Evolutionary conservation across 1,140 invertebrate species (phyloP).

Genomic region (Drosophila jambulina): DNA sequence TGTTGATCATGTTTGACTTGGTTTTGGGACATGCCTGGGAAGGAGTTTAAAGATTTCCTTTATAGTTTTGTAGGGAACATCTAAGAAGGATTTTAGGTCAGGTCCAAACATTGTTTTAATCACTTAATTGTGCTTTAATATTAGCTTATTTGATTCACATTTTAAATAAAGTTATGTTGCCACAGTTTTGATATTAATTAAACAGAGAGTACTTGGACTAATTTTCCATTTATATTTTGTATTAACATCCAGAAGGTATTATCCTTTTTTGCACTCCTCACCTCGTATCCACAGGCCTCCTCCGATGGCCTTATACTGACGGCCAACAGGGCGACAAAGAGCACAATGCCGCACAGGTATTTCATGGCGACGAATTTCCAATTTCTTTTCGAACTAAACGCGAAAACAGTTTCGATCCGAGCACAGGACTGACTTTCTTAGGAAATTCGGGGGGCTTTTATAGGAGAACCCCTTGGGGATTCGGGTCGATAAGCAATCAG

Average conservation of each 20-base stretch:
- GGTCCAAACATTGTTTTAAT: too few relatives aligned
- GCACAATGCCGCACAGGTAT: conserved; percentile 33
- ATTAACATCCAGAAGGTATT: background rate
- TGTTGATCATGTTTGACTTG: conserved; percentile 89
- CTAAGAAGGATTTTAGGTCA: background rate
- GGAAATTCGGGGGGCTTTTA: conserved; percentile 19
- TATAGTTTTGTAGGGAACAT: background rate
- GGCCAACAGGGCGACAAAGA: conserved; percentile 41
- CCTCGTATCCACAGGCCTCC: conserved; percentile 68
- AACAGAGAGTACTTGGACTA: background rate
- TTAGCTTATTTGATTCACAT: background rate
- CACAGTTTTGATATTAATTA: too few relatives aligned
- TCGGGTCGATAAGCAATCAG: conserved; percentile 26
- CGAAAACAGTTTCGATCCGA: conserved; percentile 2
- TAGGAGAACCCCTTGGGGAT: conserved; percentile 5
- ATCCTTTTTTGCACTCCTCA: conserved; percentile 19
- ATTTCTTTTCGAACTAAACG: conserved; percentile 22
- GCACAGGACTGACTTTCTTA: conserved; percentile 31
- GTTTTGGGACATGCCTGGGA: conserved; percentile 87
- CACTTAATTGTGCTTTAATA: background rate
- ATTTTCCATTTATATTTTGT: background rate
- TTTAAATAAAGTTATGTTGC: background rate
- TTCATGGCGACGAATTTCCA: conserved; percentile 39
- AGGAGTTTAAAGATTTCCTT: background rate
- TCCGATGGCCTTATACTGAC: conserved; percentile 30